Conservation (phyloP, 2,113 vertebrate genomes). For the Aptenodytes patagonicus region DNA sequence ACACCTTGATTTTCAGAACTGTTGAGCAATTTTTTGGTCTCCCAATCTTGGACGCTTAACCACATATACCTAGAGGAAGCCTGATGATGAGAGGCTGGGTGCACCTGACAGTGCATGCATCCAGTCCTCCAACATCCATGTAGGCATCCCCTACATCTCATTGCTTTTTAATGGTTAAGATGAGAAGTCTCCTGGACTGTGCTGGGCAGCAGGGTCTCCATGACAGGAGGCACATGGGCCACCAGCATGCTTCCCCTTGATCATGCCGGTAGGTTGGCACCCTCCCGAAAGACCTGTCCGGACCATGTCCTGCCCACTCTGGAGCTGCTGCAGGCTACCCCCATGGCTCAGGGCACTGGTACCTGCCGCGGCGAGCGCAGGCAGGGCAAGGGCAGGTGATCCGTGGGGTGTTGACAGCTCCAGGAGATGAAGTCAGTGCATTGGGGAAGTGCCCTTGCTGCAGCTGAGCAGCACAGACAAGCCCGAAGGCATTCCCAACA, state of each 20-base stretch:
- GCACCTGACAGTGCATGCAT: fast-evolving
- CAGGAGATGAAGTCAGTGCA: neutral
- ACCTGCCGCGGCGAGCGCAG: fast-evolving
- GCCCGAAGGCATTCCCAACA: neutral
- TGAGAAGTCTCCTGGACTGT: neutral
- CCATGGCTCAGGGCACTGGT: neutral
- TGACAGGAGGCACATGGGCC: neutral
- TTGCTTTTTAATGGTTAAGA: neutral
- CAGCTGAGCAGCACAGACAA: neutral
- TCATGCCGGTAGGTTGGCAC: neutral
- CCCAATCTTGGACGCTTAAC: neutral
- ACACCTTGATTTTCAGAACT: neutral
- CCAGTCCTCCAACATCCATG: neutral
- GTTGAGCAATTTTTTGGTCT: neutral
- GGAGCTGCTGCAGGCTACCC: neutral
- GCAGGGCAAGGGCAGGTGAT: neutral
- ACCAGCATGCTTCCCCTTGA: neutral
- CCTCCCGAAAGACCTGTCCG: neutral
- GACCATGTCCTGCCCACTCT: fast-evolving
- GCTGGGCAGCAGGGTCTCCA: neutral
- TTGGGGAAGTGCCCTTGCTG: neutral
- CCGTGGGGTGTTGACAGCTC: neutral
- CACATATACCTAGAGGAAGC: neutral
- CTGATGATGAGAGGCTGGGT: neutral
- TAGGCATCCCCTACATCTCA: neutral